A percentile compares a stretch with the other conserved stretches of the same genome.
phyloP scores from a whole-genome alignment of 2,113 vertebrate species.

The Regulus satrapa region DNA sequence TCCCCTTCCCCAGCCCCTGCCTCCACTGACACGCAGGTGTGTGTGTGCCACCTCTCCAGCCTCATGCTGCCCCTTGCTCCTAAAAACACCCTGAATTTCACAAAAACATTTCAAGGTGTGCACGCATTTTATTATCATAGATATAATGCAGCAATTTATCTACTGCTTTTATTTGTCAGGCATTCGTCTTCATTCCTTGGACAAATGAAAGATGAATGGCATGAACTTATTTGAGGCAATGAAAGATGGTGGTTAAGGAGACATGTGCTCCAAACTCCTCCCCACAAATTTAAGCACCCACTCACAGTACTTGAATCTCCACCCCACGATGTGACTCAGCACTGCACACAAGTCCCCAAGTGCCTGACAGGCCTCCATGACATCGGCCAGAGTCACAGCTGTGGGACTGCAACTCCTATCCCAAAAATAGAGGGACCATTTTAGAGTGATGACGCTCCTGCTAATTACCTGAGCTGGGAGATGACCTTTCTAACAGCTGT shows the following conservation, averaged over 20 bases:
- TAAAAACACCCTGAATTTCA: not conserved
- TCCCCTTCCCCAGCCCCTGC: not conserved
- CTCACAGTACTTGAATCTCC: not conserved
- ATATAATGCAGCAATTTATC: not conserved
- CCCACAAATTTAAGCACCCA: not conserved
- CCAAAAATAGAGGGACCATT: not conserved
- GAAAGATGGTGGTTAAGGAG: not conserved
- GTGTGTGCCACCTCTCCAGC: not conserved
- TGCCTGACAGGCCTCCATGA: not conserved
- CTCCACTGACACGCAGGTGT: accelerated
- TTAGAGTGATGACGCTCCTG: not conserved
- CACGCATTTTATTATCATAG: not conserved
- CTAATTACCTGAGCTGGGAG: not conserved
- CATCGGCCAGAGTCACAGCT: accelerated
- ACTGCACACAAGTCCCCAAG: not conserved
- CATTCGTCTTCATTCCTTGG: accelerated
- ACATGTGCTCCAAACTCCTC: not conserved
- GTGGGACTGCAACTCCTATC: not conserved
- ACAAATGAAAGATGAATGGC: not conserved
- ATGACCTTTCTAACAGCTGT: not conserved
- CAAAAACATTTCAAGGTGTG: not conserved
- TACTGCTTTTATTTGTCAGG: not conserved
- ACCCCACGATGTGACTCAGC: accelerated
- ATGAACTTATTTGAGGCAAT: not conserved
- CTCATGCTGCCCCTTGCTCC: not conserved